Base-by-base conservation (phyloP, 2,113 vertebrate genomes). In the Aldabrachelys gigantea region DNA sequence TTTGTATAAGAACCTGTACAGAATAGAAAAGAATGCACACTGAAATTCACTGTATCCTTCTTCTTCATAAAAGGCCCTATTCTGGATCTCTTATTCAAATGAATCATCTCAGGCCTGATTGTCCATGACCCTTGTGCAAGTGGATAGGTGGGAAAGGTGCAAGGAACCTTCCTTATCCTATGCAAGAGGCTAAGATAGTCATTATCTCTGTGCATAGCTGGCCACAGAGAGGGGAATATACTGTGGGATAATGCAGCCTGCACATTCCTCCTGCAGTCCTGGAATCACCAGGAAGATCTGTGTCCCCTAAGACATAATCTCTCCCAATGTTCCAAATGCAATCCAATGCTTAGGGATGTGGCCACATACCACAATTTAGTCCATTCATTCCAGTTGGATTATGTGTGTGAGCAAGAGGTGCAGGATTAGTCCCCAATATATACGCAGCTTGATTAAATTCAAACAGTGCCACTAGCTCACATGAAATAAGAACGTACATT, bases 331-430 rank as follows among this genome's bases (percentile, higher is more conserved):
- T 75, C 22, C 72, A 41, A 75, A 75, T 75, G 41, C 3, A 31
- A 2, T 1, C 6, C 44, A 10, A 16, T 53, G 50, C 16, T 27
- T 35, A 3, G 13, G 65, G 50, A 76, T 72, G 27, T 0, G 0
- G 83, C 24, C 41, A 65, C 47, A 31, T 50, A 65, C 6, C 25
- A 38, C 50, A 76, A n/a, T 54, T 5, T 13, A 41, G 5, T 5
- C 21, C 57, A 29, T 2, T 56, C 78, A 6, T 65, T 53, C 69
- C 10, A 1, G 12, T 29, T 21, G 16, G 89, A 44, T 69, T 22
- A n/a, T 8, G 6, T 22, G 24, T 85, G 47, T 8, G 54, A 85
- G 54, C 0, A 54, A 82, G 24, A 1, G 3, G 47, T 49, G 16
- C 16, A n/a, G 3, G 65, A 53, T 91, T 47, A 49, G 9, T 0